Conservation (phyloP, 1,140 invertebrate genomes). For the Planococcus citri region DNA sequence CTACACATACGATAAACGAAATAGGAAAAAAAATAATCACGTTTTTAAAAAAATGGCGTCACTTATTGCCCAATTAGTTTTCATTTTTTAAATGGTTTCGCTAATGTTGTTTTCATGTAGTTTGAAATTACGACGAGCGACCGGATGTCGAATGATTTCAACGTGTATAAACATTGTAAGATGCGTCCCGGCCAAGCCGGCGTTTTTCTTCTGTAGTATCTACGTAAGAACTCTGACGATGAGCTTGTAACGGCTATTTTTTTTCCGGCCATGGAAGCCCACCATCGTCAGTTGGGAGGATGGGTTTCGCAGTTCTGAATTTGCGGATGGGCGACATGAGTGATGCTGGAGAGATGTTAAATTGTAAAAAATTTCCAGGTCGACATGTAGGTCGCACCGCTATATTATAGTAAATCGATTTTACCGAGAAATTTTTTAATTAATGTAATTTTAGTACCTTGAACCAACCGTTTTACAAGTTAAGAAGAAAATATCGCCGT, state of each 20-base stretch:
- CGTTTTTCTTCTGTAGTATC: no score
- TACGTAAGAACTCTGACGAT: neutral
- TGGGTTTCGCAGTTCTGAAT: neutral
- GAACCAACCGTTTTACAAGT: neutral
- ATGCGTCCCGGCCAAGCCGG: no score
- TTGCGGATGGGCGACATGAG: no score
- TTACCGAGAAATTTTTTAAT: slow-evolving; percentile 7
- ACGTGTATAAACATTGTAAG: neutral
- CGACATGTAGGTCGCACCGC: neutral
- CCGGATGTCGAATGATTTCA: neutral
- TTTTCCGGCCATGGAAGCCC: no score
- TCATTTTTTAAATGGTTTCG: slow-evolving; percentile 3
- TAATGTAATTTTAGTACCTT: slow-evolving; percentile 15
- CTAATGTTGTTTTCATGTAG: neutral
- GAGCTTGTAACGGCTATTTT: no score
- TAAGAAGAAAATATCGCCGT: neutral
- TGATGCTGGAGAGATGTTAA: no score
- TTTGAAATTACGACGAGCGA: neutral
- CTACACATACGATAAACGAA: neutral
- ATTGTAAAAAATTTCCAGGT: no score
- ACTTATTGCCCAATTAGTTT: slow-evolving; percentile 7
- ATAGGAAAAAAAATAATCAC: neutral
- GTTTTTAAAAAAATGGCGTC: neutral
- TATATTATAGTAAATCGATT: neutral
- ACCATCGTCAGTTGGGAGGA: no score